phyloP scores from a whole-genome alignment of 2,888 invertebrate species.

The Pseudoips prasinana region DNA sequence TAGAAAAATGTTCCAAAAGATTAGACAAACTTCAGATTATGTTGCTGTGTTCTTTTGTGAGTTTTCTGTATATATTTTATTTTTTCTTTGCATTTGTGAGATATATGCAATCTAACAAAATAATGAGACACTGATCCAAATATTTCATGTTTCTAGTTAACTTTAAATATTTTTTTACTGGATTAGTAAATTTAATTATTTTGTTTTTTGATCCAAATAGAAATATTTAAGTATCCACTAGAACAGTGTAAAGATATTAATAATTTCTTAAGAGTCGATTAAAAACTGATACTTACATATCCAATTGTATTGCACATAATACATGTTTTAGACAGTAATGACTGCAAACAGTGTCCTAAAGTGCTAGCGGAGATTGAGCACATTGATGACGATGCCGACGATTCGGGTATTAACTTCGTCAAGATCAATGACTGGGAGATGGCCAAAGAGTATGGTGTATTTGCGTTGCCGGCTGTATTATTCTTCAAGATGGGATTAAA shows the following conservation, averaged over 20 bases:
- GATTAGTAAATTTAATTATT: too few relatives aligned
- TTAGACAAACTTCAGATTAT: constrained; percentile 93
- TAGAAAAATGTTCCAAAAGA: constrained; percentile 95
- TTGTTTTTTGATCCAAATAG: too few relatives aligned
- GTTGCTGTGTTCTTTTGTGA: constrained; percentile 96
- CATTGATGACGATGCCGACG: constrained; percentile 96
- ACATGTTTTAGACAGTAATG: constrained; percentile 92
- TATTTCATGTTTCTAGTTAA: too few relatives aligned
- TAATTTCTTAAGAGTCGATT: too few relatives aligned
- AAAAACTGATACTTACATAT: constrained; percentile 36
- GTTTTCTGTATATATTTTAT: too few relatives aligned
- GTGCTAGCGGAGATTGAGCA: constrained; percentile 94
- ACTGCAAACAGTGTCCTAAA: constrained; percentile 95
- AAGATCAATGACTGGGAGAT: constrained; percentile 94
- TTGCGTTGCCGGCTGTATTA: constrained; percentile 93
- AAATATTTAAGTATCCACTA: too few relatives aligned
- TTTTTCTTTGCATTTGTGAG: too few relatives aligned
- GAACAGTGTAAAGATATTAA: too few relatives aligned
- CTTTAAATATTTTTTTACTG: too few relatives aligned
- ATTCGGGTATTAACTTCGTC: constrained; percentile 94
- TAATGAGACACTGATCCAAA: too few relatives aligned
- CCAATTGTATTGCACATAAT: constrained; percentile 70
- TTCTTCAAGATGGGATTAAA: constrained; percentile 94
- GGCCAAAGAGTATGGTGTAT: constrained; percentile 94
- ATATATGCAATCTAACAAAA: too few relatives aligned